These are phyloP conservation scores for Anseranas semipalmata DNA, from an alignment of 2,113 vertebrate species.

Conservation along the genomic window DNA sequence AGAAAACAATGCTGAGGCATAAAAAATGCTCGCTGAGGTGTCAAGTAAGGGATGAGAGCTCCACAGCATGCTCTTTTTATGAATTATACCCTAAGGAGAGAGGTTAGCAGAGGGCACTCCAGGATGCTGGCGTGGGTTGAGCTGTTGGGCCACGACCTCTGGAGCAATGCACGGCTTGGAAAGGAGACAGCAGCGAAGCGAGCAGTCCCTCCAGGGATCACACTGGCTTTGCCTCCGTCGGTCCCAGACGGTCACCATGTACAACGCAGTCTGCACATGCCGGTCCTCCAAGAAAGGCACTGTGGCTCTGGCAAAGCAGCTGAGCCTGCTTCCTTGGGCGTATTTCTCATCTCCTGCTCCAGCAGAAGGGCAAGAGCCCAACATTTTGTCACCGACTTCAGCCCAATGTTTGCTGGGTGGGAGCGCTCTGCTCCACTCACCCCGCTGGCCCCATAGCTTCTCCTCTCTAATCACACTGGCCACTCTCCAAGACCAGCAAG, in stretches of 20 bases:
- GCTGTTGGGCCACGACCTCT: neutral
- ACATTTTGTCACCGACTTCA: neutral
- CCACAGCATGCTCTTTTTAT: fast-evolving
- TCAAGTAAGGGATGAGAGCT: neutral
- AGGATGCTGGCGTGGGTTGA: neutral
- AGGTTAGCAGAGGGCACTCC: neutral
- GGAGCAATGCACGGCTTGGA: fast-evolving
- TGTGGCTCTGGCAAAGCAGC: neutral
- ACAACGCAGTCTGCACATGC: neutral
- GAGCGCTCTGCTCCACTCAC: neutral
- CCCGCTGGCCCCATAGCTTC: neutral
- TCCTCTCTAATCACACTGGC: neutral
- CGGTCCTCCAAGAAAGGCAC: neutral
- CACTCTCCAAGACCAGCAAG: neutral
- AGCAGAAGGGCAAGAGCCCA: neutral
- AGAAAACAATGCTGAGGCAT: neutral
- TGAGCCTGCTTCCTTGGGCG: neutral
- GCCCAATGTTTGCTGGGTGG: fast-evolving
- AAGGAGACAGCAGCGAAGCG: neutral
- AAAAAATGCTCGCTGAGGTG: neutral
- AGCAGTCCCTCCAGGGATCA: neutral
- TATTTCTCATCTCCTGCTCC: neutral
- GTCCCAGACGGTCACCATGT: neutral
- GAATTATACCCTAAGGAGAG: neutral
- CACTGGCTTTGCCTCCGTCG: neutral